Conservation (phyloP, 2,113 vertebrate species). For the Sinocyclocheilus anophthalmus region DNA sequence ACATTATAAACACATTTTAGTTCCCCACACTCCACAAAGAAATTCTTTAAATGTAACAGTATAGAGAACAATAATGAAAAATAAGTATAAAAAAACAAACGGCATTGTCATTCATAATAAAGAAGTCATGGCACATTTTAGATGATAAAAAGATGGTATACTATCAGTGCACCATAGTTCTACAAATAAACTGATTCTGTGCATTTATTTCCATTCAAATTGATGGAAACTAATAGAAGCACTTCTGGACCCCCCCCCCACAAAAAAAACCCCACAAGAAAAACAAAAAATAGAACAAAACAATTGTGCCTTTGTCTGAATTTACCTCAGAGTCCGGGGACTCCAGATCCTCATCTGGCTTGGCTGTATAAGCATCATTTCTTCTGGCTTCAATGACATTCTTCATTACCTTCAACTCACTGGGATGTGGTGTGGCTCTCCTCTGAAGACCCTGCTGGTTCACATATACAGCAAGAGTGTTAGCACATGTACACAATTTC, state of each 20-base stretch:
- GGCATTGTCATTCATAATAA: neutral
- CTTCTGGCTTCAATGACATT: conserved; percentile 88
- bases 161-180: neutral
- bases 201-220: neutral
- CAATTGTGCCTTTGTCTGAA: neutral
- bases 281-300: neutral
- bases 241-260: neutral
- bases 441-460: conserved; percentile 87
- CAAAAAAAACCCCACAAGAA: no score
- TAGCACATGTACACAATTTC: neutral
- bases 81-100: no score
- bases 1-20: neutral
- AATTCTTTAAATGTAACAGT: no score
- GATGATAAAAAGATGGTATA: neutral
- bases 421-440: conserved; percentile 92
- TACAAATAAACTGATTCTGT: neutral
- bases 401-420: conserved; percentile 96
- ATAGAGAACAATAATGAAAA: no score
- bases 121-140: neutral
- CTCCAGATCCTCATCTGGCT: conserved; percentile 55
- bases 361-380: conserved; percentile 73
- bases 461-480: conserved; percentile 6
- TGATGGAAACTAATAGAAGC: neutral
- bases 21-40: no score
- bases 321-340: conserved; percentile 74